A percentile compares a stretch with the other conserved stretches of the same genome.
Evolutionary conservation across 1,140 invertebrate species (phyloP).

Genomic region (Trachymyrmex septentrionalis): DNA sequence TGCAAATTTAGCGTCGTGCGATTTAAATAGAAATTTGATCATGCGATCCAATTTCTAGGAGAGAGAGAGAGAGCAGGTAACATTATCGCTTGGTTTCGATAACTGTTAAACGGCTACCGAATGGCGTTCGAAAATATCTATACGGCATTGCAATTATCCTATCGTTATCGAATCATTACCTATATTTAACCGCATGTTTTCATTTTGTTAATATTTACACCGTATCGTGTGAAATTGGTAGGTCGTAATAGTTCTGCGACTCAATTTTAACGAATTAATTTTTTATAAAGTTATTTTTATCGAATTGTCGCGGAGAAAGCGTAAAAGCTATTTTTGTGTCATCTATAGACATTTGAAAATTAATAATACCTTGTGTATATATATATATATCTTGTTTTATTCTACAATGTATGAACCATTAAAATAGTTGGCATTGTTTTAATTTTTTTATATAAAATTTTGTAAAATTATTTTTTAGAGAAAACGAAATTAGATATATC

Average conservation of each 20-base stretch:
- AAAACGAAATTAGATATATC: not conserved
- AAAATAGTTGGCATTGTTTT: not conserved
- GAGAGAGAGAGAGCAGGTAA: slow-evolving; percentile 39
- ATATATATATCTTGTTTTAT: not conserved
- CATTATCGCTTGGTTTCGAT: slow-evolving; percentile 66
- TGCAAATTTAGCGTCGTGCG: not conserved
- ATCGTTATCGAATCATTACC: slow-evolving; percentile 41
- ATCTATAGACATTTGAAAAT: not conserved
- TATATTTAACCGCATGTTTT: slow-evolving; percentile 56
- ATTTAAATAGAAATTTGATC: slow-evolving; percentile 68
- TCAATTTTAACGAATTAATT: no score
- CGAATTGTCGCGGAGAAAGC: not conserved
- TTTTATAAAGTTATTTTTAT: not conserved
- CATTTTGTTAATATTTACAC: slow-evolving; percentile 33
- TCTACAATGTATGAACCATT: not conserved
- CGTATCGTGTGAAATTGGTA: slow-evolving; percentile 12
- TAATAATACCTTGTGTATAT: not conserved
- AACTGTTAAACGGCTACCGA: slow-evolving; percentile 39
- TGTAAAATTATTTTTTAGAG: not conserved
- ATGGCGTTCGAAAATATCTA: slow-evolving; percentile 6
- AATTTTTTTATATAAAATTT: not conserved
- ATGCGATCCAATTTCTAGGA: slow-evolving; percentile 52
- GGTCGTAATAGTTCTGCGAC: not conserved
- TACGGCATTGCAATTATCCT: not conserved
- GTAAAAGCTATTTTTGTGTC: not conserved